These are phyloP conservation scores for Meandrina meandrites DNA, from an alignment of 92 coral and sea anemone genomes.

Conservation along the genomic window DNA sequence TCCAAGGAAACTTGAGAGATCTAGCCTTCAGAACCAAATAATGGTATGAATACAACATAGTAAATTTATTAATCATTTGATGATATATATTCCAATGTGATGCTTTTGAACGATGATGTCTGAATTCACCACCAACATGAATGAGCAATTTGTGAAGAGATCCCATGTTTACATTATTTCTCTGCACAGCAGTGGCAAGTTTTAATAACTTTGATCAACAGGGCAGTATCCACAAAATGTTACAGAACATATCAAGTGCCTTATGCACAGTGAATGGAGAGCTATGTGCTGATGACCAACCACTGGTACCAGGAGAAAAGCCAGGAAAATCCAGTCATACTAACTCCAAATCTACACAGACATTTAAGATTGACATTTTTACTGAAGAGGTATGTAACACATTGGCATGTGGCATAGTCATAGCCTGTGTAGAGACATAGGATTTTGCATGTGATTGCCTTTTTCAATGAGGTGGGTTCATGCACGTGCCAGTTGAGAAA, in stretches of 20 bases:
- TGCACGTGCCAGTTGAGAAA: too few species aligned
- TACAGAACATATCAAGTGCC: slow-evolving; percentile 38
- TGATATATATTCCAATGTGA: too few species aligned
- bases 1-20: slow-evolving; percentile 59
- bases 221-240: slow-evolving; percentile 20
- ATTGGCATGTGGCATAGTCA: background rate
- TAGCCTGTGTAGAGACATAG: background rate
- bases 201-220: background rate
- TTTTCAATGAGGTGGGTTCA: too few species aligned
- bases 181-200: too few species aligned
- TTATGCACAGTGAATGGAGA: slow-evolving; percentile 82
- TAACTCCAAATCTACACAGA: slow-evolving; percentile 27
- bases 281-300: slow-evolving; percentile 58
- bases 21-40: slow-evolving; percentile 62
- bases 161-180: too few species aligned
- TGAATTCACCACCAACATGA: too few species aligned
- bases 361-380: slow-evolving; percentile 64
- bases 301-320: slow-evolving; percentile 61
- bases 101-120: too few species aligned
- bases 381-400: slow-evolving; percentile 52
- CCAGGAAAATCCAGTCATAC: slow-evolving; percentile 67
- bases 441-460: background rate
- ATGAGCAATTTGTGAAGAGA: too few species aligned
- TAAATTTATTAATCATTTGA: background rate
- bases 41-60: slow-evolving; percentile 46